Conservation (phyloP, 2,888 invertebrate genomes). For the Cantharis lateralis region DNA sequence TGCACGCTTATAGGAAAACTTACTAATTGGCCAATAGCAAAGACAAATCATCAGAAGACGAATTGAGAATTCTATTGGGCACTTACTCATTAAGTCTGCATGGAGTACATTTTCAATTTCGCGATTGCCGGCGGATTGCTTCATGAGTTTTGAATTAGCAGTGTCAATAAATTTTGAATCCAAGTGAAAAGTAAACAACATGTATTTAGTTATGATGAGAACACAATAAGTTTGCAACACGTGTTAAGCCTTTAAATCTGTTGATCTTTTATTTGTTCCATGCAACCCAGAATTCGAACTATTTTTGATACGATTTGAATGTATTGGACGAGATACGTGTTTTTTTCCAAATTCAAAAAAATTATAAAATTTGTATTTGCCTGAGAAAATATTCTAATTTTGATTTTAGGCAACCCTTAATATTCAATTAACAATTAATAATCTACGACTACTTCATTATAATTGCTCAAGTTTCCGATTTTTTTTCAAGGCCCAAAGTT, state of each 20-base stretch:
- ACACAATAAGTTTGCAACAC: neutral
- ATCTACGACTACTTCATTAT: no score
- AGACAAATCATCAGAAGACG: neutral
- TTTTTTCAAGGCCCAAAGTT: no score
- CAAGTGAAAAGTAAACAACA: neutral
- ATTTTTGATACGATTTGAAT: neutral
- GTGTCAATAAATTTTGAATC: neutral
- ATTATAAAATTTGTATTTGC: no score
- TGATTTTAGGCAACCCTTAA: no score
- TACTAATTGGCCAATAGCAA: neutral
- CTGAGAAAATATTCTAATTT: no score
- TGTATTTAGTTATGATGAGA: neutral
- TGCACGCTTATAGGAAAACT: neutral
- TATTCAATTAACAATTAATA: no score
- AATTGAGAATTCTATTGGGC: no score
- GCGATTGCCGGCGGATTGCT: neutral
- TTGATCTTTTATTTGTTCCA: neutral
- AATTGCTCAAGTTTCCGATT: no score
- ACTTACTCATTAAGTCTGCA: neutral
- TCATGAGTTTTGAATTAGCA: neutral
- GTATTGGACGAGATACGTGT: neutral
- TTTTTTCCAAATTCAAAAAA: neutral
- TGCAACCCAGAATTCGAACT: neutral
- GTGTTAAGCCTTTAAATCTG: neutral
- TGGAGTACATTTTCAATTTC: neutral